These are phyloP conservation scores for Eristalis tenax DNA, from an alignment of 2,888 invertebrate genomes.

Conservation along the genomic window DNA sequence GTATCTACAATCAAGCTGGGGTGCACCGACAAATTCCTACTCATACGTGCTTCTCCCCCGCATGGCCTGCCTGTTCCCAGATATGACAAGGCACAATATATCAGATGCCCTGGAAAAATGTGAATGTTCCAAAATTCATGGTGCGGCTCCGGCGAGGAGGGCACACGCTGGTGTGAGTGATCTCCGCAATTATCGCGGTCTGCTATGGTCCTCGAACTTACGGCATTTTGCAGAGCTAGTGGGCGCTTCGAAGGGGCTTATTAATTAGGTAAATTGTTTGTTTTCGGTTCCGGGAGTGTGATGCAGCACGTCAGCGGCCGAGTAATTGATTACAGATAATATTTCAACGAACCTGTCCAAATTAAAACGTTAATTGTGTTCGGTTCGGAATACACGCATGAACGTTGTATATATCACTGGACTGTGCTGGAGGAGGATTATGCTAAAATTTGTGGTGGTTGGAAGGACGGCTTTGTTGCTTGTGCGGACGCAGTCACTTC, in stretches of 20 bases:
- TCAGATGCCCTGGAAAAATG: constrained; percentile 64
- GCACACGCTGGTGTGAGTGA: not conserved
- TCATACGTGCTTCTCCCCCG: constrained; percentile 44
- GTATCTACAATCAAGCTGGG: constrained; percentile 58
- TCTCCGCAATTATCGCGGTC: constrained; percentile 48
- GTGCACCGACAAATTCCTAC: constrained; percentile 45
- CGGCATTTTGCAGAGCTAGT: not conserved
- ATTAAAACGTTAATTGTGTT: constrained; percentile 67
- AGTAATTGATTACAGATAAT: constrained; percentile 69
- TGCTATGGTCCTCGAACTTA: constrained; percentile 34
- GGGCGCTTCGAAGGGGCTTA: constrained; percentile 33
- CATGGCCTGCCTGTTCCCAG: constrained; percentile 34
- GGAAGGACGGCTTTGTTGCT: not conserved
- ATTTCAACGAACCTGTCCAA: constrained; percentile 66
- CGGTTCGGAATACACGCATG: not conserved
- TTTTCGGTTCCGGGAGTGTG: constrained; percentile 20
- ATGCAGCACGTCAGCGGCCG: constrained; percentile 38
- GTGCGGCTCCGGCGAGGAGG: not conserved
- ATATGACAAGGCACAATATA: constrained; percentile 64
- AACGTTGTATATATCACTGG: not conserved
- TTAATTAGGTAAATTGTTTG: constrained; percentile 70
- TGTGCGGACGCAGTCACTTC: not conserved
- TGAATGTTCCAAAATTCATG: constrained; percentile 41
- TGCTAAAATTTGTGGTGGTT: not conserved
- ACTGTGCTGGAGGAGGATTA: not conserved